Percentiles rank a stretch among this genome's conserved stretches.
These are phyloP conservation scores for Lepus europaeus DNA, from an alignment of 2,113 vertebrate genomes.

Conservation along the genomic window DNA sequence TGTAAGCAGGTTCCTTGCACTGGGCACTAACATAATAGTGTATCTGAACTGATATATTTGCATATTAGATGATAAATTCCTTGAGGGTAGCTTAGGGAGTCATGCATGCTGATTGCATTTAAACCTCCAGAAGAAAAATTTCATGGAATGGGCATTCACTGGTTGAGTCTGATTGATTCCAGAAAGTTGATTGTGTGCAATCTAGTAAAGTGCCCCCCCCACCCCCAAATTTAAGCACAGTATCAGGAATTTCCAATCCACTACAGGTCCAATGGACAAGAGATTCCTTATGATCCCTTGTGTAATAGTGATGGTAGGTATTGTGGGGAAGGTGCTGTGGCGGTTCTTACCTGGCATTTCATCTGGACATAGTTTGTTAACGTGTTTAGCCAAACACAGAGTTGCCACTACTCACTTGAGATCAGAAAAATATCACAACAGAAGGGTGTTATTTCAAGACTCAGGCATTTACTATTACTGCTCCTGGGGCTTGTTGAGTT, in stretches of 20 bases:
- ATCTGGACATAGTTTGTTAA: background rate
- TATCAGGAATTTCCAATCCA: background rate
- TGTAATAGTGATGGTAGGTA: background rate
- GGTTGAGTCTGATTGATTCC: background rate
- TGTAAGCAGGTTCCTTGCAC: background rate
- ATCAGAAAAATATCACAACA: conserved; percentile 13
- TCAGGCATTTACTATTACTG: background rate
- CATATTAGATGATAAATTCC: background rate
- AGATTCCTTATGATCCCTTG: background rate
- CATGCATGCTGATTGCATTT: background rate
- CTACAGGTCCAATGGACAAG: background rate
- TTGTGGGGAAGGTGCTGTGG: accelerated
- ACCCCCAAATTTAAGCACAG: background rate
- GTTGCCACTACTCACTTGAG: background rate
- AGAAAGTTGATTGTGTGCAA: background rate
- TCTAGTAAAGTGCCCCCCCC: background rate
- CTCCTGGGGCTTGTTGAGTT: background rate
- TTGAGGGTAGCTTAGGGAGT: background rate
- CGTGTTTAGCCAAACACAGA: conserved; percentile 13
- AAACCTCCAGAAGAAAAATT: background rate
- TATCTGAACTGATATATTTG: background rate
- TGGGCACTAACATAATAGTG: background rate
- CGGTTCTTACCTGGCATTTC: background rate
- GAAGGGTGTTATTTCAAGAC: conserved; percentile 17
- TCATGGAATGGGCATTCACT: background rate